Conservation (phyloP, 2,888 invertebrate species). For the Mamestra brassicae region DNA sequence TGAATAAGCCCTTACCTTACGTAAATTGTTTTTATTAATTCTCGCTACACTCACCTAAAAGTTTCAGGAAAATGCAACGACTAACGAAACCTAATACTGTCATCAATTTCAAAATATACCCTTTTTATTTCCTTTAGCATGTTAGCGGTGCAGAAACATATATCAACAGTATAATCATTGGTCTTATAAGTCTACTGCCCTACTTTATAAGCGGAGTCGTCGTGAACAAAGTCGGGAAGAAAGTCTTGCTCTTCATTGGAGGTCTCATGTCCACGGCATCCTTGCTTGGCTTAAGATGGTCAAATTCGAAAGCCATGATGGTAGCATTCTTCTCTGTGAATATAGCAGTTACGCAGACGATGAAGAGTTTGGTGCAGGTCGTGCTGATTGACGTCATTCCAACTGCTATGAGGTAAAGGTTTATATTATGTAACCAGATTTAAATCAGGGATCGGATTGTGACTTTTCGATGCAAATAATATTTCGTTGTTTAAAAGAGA, state of each 20-base stretch:
- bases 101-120: background rate
- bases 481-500: too few species aligned
- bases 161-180: conserved; percentile 74
- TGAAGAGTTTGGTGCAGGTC: conserved; percentile 74
- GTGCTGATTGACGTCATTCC: conserved; percentile 76
- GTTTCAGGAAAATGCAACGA: too few species aligned
- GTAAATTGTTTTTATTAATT: too few species aligned
- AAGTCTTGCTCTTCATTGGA: conserved; percentile 68
- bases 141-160: conserved; percentile 65
- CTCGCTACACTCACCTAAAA: too few species aligned
- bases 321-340: conserved; percentile 77
- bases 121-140: conserved; percentile 36
- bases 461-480: too few species aligned
- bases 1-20: too few species aligned
- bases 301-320: conserved; percentile 72
- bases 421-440: background rate
- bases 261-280: conserved; percentile 65
- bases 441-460: background rate
- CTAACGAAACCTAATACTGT: background rate
- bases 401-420: conserved; percentile 75
- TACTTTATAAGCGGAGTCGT: conserved; percentile 69
- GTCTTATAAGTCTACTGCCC: conserved; percentile 68
- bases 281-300: conserved; percentile 75
- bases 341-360: conserved; percentile 73
- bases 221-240: conserved; percentile 74